Conservation (phyloP, 2,888 invertebrate genomes). For the Pardosa pseudoannulata region DNA sequence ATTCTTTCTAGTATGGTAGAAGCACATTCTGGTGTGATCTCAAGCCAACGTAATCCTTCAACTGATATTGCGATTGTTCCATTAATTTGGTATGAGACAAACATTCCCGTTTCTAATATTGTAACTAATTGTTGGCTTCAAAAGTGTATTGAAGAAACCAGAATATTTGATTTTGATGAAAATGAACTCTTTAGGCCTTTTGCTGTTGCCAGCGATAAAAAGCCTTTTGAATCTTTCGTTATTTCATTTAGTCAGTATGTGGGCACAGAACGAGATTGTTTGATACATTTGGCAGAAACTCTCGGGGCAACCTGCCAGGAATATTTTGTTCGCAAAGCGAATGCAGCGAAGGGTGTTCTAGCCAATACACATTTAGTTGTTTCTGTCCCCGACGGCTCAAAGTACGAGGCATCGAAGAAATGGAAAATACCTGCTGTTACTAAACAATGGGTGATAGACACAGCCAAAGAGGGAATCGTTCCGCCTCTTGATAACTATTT, state of each 20-base stretch:
- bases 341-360: slow-evolving; percentile 79
- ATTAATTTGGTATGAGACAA: slow-evolving; percentile 78
- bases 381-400: slow-evolving; percentile 83
- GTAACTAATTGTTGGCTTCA: slow-evolving; percentile 85
- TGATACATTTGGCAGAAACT: slow-evolving; percentile 83
- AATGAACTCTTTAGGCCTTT: slow-evolving; percentile 78
- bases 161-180: slow-evolving; percentile 75
- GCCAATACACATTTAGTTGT: slow-evolving; percentile 90
- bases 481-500: slow-evolving; percentile 78
- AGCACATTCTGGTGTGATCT: slow-evolving; percentile 79
- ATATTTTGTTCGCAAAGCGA: slow-evolving; percentile 82
- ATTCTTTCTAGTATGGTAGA: slow-evolving; percentile 76
- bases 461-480: slow-evolving; percentile 81
- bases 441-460: slow-evolving; percentile 86
- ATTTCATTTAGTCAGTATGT: slow-evolving; percentile 88
- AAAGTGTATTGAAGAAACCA: slow-evolving; percentile 77
- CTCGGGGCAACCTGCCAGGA: slow-evolving; percentile 87
- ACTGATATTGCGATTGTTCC: slow-evolving; percentile 83
- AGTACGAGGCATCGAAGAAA: slow-evolving; percentile 90
- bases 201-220: slow-evolving; percentile 77
- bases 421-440: slow-evolving; percentile 90
- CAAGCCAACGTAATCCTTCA: slow-evolving; percentile 79
- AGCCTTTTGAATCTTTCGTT: slow-evolving; percentile 84
- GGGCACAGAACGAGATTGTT: slow-evolving; percentile 85
- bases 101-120: slow-evolving; percentile 80